These are phyloP conservation scores for Eunapius fragilis DNA, from an alignment of 37 sponge, comb jelly and placozoan genomes.

Conservation along the genomic window DNA sequence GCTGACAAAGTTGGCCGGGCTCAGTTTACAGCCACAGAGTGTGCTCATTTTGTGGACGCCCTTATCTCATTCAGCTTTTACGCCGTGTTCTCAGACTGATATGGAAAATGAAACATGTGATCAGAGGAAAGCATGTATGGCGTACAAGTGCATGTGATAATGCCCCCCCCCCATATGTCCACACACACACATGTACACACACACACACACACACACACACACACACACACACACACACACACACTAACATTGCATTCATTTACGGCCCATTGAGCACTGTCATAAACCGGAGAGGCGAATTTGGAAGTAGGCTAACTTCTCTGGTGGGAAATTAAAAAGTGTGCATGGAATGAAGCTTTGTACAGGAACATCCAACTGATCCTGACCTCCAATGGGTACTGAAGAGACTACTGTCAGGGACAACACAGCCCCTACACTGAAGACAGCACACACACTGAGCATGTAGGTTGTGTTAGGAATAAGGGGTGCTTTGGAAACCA, in stretches of 20 bases:
- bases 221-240: no score
- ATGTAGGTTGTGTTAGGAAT: conserved; percentile 22
- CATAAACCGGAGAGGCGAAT: conserved; percentile 16
- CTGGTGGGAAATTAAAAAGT: not conserved
- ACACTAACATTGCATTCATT: not conserved
- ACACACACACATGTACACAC: no score
- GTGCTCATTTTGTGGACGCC: not conserved
- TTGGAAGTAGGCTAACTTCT: conserved; percentile 23
- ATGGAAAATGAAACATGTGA: no score
- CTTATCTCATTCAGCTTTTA: not conserved
- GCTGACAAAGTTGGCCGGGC: not conserved
- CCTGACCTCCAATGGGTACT: not conserved
- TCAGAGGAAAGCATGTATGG: no score
- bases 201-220: no score
- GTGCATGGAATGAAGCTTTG: no score
- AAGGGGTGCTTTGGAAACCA: conserved; percentile 3
- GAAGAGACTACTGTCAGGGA: not conserved
- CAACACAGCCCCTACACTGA: not conserved
- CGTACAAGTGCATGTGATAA: no score
- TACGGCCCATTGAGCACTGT: conserved; percentile 19
- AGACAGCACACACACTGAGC: conserved; percentile 29
- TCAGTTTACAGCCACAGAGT: conserved; percentile 14
- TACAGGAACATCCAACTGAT: not conserved
- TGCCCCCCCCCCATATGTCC: no score
- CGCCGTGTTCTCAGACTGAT: not conserved